Evolutionary conservation across 2,797 vertebrate species (phyloP), one percentile per base, ranked within the genome.

Genomic region (Thunnus albacares): DNA sequence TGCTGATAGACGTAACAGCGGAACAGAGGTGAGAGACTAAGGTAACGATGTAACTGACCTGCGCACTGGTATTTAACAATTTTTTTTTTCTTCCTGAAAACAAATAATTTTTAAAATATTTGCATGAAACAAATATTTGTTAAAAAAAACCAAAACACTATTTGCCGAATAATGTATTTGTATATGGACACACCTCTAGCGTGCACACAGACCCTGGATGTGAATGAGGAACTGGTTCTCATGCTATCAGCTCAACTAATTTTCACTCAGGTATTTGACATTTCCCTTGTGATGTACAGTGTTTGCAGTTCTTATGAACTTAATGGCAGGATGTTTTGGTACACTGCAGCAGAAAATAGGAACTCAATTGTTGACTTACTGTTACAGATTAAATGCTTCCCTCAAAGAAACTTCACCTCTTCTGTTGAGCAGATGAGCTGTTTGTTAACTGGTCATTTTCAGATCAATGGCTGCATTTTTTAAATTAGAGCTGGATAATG

Each of bases 321-420:
- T 1, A 33, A 35, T 51, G 20, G 14, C 35, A 49, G 30, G 15
- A 52, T 14, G 15, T 66, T 35, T 49, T 13, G 4, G 9, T 9
- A 10, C 6, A 61, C 47, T 13, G 11, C 4, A 17, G n/a, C 0
- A 24, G 26, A 57, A 22, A 15, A 58, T 41, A 7, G 14, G 0
- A 53, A 72, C 26, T 65, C 64, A 2, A 4, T 0, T 47, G 2
- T 5, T 71, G 45, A 56, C 22, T 61, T 52, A 81, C 49, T 57
- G 41, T 35, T 8, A 18, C 7, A 53, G 14, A 59, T 28, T 6
- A 28, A 13, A 33, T 14, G 26, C 10, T 43, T 77, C 22, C 62
- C 59, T 65, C 13, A 20, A 15, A 62, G 59, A 72, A 63, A 62
- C 33, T 9, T 30, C 24, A n/a, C 30, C 22, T 59, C 43, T 68